Evolutionary conservation across 1,140 invertebrate genomes (phyloP).

Genomic region (Brachionus koreanus): DNA sequence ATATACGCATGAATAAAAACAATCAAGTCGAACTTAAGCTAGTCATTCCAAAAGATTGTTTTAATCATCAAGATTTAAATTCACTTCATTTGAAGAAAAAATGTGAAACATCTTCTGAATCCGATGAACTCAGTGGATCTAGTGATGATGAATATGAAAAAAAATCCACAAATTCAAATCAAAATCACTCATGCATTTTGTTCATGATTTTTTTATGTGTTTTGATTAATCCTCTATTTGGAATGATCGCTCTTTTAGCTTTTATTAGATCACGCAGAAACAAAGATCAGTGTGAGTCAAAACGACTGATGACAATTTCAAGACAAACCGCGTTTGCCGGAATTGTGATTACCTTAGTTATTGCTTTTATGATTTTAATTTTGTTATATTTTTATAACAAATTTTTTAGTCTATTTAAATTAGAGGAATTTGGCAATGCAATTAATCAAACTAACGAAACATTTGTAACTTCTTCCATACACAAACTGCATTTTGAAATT

Average conservation of each 20-base stretch:
- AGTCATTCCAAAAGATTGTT: background rate
- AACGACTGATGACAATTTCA: background rate
- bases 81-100: background rate
- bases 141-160: background rate
- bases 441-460: background rate
- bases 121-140: background rate
- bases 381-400: constrained; percentile 13
- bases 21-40: constrained; percentile 17
- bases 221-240: background rate
- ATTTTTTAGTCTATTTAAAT: constrained; percentile 10
- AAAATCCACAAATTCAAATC: background rate
- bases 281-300: background rate
- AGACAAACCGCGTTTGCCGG: background rate
- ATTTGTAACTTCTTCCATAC: background rate
- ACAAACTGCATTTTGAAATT: constrained; percentile 17
- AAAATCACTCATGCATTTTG: background rate
- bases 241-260: background rate
- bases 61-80: background rate
- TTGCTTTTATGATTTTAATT: background rate
- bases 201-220: background rate
- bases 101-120: background rate
- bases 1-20: background rate
- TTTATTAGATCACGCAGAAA: background rate
- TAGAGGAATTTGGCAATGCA: background rate
- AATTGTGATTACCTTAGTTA: background rate